A percentile compares a stretch with the other conserved stretches of the same genome.
phyloP scores from a whole-genome alignment of 2,888 invertebrate genomes.

The Agapetus fuscipes region DNA sequence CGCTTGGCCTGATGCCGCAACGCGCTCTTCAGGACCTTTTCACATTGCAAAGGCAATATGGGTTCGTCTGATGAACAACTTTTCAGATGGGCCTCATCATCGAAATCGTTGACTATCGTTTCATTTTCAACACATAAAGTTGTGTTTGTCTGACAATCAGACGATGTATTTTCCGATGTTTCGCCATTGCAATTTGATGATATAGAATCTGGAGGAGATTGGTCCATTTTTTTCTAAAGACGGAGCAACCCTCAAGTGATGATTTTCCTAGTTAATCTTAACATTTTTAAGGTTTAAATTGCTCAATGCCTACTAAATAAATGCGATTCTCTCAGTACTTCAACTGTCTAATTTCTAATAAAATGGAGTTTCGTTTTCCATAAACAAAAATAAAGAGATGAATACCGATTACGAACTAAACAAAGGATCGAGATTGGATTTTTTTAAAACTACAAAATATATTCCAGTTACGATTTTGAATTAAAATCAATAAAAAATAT shows the following conservation, averaged over 20 bases:
- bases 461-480: too few relatives aligned
- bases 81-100: slow-evolving; percentile 5
- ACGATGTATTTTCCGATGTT: slow-evolving; percentile 10
- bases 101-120: slow-evolving; percentile 1
- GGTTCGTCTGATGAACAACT: slow-evolving; percentile 3
- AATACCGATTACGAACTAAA: too few relatives aligned
- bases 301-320: neutral
- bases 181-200: slow-evolving; percentile 9
- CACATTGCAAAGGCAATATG: slow-evolving; percentile 5
- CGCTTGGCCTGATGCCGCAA: slow-evolving; percentile 28
- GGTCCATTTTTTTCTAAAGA: too few relatives aligned
- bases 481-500: too few relatives aligned
- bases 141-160: slow-evolving; percentile 13
- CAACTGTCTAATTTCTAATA: slow-evolving; percentile 4
- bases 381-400: too few relatives aligned
- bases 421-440: too few relatives aligned
- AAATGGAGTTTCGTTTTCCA: slow-evolving; percentile 5
- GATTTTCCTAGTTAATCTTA: too few relatives aligned
- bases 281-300: neutral
- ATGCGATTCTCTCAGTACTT: neutral
- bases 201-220: slow-evolving; percentile 8
- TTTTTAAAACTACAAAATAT: too few relatives aligned
- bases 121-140: slow-evolving; percentile 12
- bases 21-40: slow-evolving; percentile 12
- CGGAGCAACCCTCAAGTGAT: too few relatives aligned